phyloP scores from a whole-genome alignment of 2,797 vertebrate species.

The Tolypeutes matacus region DNA sequence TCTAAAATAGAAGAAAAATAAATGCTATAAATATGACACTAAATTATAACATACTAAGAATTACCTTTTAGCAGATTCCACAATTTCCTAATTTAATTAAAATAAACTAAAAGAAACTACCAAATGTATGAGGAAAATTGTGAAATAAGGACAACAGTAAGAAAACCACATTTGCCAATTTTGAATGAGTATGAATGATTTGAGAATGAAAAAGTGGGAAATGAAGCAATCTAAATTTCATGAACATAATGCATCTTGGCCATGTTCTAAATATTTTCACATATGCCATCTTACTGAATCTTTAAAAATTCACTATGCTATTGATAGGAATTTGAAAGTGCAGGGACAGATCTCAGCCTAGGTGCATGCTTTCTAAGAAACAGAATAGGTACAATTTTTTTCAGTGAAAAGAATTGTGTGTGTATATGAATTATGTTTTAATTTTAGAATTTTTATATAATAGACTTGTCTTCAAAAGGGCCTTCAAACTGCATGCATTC shows the following conservation, averaged over 20 bases:
- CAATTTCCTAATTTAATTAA: not conserved
- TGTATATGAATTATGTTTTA: not conserved
- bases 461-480: not conserved
- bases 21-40: not conserved
- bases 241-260: not conserved
- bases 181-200: not conserved
- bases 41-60: not conserved
- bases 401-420: not conserved
- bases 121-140: not conserved
- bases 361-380: not conserved
- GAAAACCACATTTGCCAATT: not conserved
- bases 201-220: not conserved
- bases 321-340: not conserved
- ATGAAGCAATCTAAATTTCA: not conserved
- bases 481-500: not conserved
- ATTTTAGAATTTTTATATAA: not conserved
- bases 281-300: slow-evolving; percentile 8
- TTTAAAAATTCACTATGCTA: not conserved
- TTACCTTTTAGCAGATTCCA: not conserved
- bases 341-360: not conserved
- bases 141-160: not conserved
- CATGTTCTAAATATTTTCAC: slow-evolving; percentile 50
- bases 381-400: not conserved
- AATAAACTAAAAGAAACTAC: not conserved
- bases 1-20: slow-evolving; percentile 34